Conservation (phyloP, 2,888 invertebrate species). For the Tuta absoluta region DNA sequence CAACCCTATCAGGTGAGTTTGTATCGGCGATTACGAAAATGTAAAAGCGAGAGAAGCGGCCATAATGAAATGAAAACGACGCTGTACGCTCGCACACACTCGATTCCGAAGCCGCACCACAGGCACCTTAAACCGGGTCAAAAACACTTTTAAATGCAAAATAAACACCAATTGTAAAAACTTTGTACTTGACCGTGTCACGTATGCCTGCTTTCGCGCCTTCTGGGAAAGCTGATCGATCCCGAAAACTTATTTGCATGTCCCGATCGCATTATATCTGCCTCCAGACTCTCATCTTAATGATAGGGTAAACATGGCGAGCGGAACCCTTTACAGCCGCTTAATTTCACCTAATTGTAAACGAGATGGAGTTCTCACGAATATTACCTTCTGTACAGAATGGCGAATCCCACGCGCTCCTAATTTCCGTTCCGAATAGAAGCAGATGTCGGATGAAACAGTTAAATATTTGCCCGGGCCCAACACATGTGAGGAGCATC, state of each 20-base stretch:
- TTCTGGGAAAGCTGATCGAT: constrained; percentile 78
- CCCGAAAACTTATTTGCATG: constrained; percentile 78
- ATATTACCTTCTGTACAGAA: constrained; percentile 68
- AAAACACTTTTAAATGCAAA: constrained; percentile 78
- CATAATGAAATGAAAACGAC: constrained; percentile 77
- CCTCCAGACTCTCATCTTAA: constrained; percentile 62
- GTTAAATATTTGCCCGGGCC: constrained; percentile 60
- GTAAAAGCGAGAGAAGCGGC: constrained; percentile 76
- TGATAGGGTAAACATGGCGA: constrained; percentile 72
- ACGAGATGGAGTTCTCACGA: constrained; percentile 74
- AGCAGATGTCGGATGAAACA: constrained; percentile 59
- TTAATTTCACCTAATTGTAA: constrained; percentile 76
- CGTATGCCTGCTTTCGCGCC: constrained; percentile 66
- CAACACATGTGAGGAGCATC: constrained; percentile 53
- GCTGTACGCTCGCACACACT: constrained; percentile 63
- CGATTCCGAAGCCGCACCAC: constrained; percentile 47
- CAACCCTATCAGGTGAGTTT: constrained; percentile 66
- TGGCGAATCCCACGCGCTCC: constrained; percentile 74
- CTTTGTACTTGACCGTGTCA: constrained; percentile 77
- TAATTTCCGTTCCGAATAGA: constrained; percentile 61
- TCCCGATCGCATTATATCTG: constrained; percentile 70
- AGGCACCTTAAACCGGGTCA: constrained; percentile 73
- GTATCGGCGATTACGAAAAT: constrained; percentile 76
- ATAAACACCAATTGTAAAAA: constrained; percentile 74
- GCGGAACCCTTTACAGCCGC: constrained; percentile 66